Evolutionary conservation across 2,888 invertebrate species (phyloP), one percentile per base, ranked within the genome.

Genomic region (Netelia virgata): DNA sequence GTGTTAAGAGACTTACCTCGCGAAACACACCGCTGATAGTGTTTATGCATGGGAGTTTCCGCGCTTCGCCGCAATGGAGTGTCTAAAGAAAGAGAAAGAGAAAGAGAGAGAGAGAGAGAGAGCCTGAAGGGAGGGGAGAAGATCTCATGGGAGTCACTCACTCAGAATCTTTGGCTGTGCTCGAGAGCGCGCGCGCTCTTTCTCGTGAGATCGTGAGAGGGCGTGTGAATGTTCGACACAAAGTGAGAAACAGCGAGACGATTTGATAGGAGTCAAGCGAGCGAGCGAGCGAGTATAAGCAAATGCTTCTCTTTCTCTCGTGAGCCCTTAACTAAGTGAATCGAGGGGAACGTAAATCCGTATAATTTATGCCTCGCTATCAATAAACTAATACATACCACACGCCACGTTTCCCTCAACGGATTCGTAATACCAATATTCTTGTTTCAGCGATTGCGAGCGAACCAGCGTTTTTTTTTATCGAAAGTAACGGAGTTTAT

Each of bases 151-250:
- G 70, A 69, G 28, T 64, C 74, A 43, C 81, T 69, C 74, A 41
- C 66, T 53, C 20, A 23, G 70, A 77, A 47, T 61, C 55, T 75
- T 74, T 66, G 72, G 59, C 72, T 61, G 72, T 53, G 61, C 50
- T 18, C 16, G 66, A 74, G 78, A 78, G 70, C 55, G 50, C 53
- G 68, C 43, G 68, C 59, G 69, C 41, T 53, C 28, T 55, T 63
- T 78, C 70, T 72, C 78, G 81, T 69, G 86, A 87, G 86, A 86
- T 87, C 87, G 86, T 86, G 86, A 86, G 87, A 86, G 87, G 87
- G 87, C 86, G 86, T 86, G 87, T 86, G 87, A 87, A 86, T 86
- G 83, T 84, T 84, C 78, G 84, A 82, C 70, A 82, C 59, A 61
- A 55, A 82, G 75, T 74, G 83, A 78, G 86, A 66, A 81, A 80